Percentiles rank a stretch among this genome's conserved stretches.
Conservation (phyloP, 2,888 invertebrate genomes). For the Hymenopus coronatus region DNA sequence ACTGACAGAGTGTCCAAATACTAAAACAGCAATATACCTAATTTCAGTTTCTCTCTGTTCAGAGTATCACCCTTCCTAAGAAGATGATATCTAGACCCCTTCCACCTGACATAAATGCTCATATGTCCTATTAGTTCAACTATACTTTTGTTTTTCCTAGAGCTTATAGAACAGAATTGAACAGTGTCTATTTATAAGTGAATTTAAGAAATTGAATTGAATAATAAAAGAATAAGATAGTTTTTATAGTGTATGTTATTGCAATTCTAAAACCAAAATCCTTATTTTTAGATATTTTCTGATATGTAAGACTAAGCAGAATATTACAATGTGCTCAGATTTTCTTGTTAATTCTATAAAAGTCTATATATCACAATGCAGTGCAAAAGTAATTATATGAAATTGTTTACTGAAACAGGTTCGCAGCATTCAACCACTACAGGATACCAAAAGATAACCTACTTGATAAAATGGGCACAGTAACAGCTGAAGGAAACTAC, state of each 20-base stretch:
- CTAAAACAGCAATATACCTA: too few species aligned
- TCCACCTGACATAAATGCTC: too few species aligned
- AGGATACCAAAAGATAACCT: slow-evolving; percentile 81
- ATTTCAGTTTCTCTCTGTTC: too few species aligned
- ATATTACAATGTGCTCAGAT: neutral
- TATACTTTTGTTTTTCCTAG: too few species aligned
- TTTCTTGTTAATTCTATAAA: neutral
- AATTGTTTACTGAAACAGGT: slow-evolving; percentile 47
- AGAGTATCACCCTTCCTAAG: too few species aligned
- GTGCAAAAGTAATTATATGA: neutral
- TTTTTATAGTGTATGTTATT: neutral
- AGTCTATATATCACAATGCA: neutral
- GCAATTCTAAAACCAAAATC: neutral
- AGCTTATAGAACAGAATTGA: too few species aligned
- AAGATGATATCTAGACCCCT: too few species aligned
- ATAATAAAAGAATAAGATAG: neutral
- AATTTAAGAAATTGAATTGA: too few species aligned
- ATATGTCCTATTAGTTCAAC: too few species aligned
- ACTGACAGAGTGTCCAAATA: too few species aligned
- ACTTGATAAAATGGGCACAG: slow-evolving; percentile 84
- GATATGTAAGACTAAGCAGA: neutral
- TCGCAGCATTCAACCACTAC: slow-evolving; percentile 76
- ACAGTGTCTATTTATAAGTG: too few species aligned
- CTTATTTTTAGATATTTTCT: too few species aligned
- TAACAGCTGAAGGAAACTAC: slow-evolving; percentile 84